Conservation (phyloP, 2,888 invertebrate species). For the Tetanocera ferruginea region DNA sequence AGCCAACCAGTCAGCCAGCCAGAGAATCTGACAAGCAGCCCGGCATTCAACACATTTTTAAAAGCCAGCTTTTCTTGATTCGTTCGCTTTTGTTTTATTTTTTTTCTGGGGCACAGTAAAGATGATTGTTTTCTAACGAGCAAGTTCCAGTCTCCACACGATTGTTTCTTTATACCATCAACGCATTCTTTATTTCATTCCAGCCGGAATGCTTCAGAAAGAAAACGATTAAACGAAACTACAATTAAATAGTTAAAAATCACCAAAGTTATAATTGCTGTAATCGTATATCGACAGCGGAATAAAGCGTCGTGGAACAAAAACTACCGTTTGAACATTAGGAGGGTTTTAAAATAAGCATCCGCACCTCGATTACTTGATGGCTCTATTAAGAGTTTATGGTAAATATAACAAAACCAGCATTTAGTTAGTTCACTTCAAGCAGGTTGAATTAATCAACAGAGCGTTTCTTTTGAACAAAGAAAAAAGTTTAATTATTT, state of each 20-base stretch:
- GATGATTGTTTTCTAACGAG: conserved; percentile 31
- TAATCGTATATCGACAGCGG: conserved; percentile 36
- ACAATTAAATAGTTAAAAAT: conserved; percentile 47
- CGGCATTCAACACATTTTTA: neutral
- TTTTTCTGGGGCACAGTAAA: conserved; percentile 1
- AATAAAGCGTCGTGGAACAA: conserved; percentile 22
- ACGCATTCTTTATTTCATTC: conserved; percentile 27
- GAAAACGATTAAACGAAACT: conserved; percentile 7
- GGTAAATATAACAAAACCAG: neutral
- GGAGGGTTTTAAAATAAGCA: neutral
- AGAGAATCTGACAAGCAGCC: too few relatives aligned
- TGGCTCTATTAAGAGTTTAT: neutral
- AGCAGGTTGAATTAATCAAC: neutral
- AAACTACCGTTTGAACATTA: conserved; percentile 28
- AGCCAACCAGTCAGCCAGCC: neutral
- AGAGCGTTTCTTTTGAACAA: neutral
- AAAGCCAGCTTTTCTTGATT: neutral
- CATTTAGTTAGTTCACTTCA: neutral
- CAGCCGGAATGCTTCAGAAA: neutral
- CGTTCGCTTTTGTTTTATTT: too few relatives aligned
- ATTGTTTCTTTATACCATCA: conserved; percentile 35
- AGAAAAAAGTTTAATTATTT: too few relatives aligned
- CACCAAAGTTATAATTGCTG: conserved; percentile 43
- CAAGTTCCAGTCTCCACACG: conserved; percentile 37
- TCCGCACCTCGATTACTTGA: neutral